Base-by-base conservation (phyloP, 2,113 vertebrate genomes). In the Erinaceus europaeus region DNA sequence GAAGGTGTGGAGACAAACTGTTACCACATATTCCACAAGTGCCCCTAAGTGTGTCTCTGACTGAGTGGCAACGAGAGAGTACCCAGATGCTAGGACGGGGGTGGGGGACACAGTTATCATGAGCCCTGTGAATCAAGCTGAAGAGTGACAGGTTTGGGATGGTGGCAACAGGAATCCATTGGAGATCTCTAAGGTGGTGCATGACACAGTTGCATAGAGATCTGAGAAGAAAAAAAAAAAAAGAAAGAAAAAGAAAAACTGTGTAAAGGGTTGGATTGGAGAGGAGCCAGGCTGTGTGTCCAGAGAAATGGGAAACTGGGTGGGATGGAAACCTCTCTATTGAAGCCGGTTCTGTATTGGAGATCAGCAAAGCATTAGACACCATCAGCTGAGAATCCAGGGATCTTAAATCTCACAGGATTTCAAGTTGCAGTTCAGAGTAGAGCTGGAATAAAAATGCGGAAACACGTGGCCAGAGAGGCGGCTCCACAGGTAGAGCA, bases 21-120 rank as follows among this genome's bases (percentile, higher is more conserved):
- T 7, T 42, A 20, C 15, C 38, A 25, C 5, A 3, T 69, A 5
- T 34, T 52, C 44, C 52, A 29, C 32, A 55, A 38, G 14, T 9
- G 23, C n/a, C 42, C 62, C 67, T 36, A 12, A 32, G n/a, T n/a
- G n/a, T 1, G 38, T 6, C 29, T 61, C 23, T 38, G 25, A 29
- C 32, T 42, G 34, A 64, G 32, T 20, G 61, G 38, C 7, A 29
- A 9, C 2, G n/a, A 7, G 21, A 34, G 48, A 6, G 34, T 21
- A 5, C 32, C 14, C 4, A 25, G 12, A 29, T 2, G 20, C 11
- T 9, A 61, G 18, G 13, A 6, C 3, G 4, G 14, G 6, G 9
- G 69, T 25, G 9, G 6, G 0, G 0, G 25, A 29, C 8, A 21
- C 44, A 21, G 2, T 5, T n/a, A 3, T 4, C 1, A 44, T 25